phyloP scores from a whole-genome alignment of 2,797 vertebrate genomes.

The Cuculus canorus region DNA sequence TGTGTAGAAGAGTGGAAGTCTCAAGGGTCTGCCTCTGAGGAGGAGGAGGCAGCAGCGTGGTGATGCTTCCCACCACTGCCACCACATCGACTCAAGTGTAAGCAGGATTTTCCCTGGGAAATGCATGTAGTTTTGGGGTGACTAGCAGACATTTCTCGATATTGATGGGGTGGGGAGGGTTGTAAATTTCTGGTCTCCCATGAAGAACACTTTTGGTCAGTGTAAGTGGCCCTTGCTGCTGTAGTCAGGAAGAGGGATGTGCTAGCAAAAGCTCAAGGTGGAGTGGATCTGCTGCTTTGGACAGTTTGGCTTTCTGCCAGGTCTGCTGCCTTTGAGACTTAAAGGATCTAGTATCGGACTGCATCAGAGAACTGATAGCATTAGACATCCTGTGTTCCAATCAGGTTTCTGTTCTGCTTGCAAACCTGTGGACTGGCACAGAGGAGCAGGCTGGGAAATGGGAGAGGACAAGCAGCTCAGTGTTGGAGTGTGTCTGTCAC shows the following conservation, averaged over 20 bases:
- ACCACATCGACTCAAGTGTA: not conserved
- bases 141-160: not conserved
- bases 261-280: not conserved
- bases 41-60: not conserved
- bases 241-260: not conserved
- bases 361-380: not conserved
- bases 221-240: not conserved
- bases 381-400: not conserved
- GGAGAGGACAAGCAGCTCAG: not conserved
- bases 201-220: not conserved
- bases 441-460: not conserved
- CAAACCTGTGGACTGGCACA: not conserved
- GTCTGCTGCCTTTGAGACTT: not conserved
- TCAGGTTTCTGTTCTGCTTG: not conserved
- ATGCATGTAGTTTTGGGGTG: not conserved
- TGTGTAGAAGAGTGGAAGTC: not conserved
- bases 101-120: not conserved
- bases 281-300: not conserved
- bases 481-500: not conserved
- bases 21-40: not conserved
- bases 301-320: not conserved
- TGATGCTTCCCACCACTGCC: not conserved
- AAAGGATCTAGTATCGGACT: not conserved
- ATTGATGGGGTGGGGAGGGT: rapidly evolving
- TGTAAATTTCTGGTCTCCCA: not conserved